Evolutionary conservation across 2,113 vertebrate genomes (phyloP).

Genomic region (Poeciliopsis prolifica): DNA sequence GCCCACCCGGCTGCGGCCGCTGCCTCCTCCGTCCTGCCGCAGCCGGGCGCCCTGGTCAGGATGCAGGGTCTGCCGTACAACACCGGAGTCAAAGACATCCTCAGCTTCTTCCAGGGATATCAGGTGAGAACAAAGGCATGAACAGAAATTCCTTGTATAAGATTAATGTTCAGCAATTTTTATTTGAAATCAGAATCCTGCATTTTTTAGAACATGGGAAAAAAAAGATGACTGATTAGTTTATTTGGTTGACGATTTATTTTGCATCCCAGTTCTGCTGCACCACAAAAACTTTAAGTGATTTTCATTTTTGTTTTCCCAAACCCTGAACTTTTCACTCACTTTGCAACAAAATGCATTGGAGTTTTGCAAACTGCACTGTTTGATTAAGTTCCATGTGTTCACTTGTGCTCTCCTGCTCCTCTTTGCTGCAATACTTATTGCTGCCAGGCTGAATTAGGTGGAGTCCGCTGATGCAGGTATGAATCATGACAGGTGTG

Average conservation of each 20-base stretch:
- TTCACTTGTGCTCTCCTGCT: conserved; percentile 54
- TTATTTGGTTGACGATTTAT: too few relatives aligned
- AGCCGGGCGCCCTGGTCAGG: conserved; percentile 88
- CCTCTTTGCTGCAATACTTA: conserved; percentile 41
- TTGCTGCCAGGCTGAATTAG: conserved; percentile 64
- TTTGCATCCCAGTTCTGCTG: not conserved
- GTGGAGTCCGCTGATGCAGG: conserved; percentile 67
- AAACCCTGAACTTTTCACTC: not conserved
- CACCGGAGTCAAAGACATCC: conserved; percentile 94
- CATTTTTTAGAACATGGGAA: not conserved
- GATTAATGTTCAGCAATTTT: not conserved
- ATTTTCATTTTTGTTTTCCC: too few relatives aligned
- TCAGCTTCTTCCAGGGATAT: conserved; percentile 97
- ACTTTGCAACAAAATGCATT: not conserved
- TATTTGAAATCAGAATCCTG: not conserved
- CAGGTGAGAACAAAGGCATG: conserved; percentile 83
- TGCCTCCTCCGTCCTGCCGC: conserved; percentile 83
- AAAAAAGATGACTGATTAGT: not conserved
- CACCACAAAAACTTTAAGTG: not conserved
- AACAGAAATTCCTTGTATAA: not conserved
- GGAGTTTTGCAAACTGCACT: not conserved
- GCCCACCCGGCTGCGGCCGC: conserved; percentile 64
- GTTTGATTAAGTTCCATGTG: conserved; percentile 45
- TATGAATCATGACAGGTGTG: conserved; percentile 65
- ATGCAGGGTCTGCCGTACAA: conserved; percentile 98